Percentiles rank a stretch among this genome's conserved stretches.
Conservation (phyloP, 1,140 invertebrate species). For the Drosophila ironensis region DNA sequence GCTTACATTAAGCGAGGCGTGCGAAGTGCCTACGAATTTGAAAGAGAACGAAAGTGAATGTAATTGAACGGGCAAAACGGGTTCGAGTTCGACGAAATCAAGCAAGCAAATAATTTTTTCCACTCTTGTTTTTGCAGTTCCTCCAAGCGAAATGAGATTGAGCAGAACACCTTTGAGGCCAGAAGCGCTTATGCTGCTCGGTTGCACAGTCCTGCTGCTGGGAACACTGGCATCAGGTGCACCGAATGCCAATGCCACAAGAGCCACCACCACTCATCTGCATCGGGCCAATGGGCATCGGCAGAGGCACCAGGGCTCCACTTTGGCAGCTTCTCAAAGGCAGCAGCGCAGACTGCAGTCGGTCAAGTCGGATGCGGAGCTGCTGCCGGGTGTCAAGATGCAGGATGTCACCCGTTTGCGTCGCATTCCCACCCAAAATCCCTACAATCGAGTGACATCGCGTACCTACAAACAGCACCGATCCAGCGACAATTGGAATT, state of each 20-base stretch:
- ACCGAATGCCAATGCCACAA: conserved; percentile 22
- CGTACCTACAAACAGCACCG: conserved; percentile 49
- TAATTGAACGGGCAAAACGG: conserved; percentile 11
- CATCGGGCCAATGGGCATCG: conserved; percentile 36
- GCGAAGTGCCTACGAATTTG: conserved; percentile 69
- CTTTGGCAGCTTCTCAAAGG: not conserved
- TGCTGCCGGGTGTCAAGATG: conserved; percentile 58
- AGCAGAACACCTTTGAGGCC: not conserved
- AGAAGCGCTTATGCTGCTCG: conserved; percentile 31
- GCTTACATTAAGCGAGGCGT: conserved; percentile 67
- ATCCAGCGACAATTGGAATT: conserved; percentile 61
- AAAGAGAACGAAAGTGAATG: conserved; percentile 63
- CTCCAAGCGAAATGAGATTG: conserved; percentile 22
- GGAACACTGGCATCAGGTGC: conserved; percentile 44
- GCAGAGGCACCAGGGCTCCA: conserved; percentile 43
- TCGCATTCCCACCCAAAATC: conserved; percentile 54
- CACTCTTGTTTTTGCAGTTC: conserved; percentile 35
- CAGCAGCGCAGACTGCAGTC: conserved; percentile 24
- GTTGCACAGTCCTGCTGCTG: conserved; percentile 49
- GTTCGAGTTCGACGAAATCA: conserved; percentile 63
- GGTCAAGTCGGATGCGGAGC: conserved; percentile 54
- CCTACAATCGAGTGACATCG: conserved; percentile 50
- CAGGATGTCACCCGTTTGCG: conserved; percentile 55
- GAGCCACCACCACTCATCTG: conserved; percentile 18
- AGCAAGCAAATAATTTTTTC: conserved; percentile 33